phyloP scores from a whole-genome alignment of 2,113 vertebrate species.

The Misgurnus mizolepis region DNA sequence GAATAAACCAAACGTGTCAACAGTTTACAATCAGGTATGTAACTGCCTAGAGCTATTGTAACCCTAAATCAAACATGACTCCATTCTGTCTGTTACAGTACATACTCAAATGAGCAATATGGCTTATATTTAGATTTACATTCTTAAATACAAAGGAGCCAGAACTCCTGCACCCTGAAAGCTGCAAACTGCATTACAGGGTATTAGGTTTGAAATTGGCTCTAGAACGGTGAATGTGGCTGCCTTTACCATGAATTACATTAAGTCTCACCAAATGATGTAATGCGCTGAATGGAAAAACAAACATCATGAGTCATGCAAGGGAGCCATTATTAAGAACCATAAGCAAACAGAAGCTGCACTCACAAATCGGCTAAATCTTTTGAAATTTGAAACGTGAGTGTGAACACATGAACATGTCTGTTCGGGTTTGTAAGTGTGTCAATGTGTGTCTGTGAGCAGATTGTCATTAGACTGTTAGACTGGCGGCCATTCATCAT shows the following conservation, averaged over 20 bases:
- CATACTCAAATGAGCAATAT: neutral
- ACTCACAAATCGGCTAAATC: neutral
- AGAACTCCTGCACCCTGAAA: neutral
- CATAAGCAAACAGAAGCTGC: conserved; percentile 11
- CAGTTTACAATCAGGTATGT: conserved; percentile 54
- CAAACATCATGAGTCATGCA: conserved; percentile 14
- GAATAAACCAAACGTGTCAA: conserved; percentile 67
- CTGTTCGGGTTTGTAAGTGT: neutral
- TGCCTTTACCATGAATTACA: neutral
- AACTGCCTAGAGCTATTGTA: conserved; percentile 49
- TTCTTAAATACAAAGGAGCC: neutral
- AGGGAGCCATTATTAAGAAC: conserved; percentile 13
- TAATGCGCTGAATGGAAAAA: conserved; percentile 12
- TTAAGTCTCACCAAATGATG: conserved; percentile 4
- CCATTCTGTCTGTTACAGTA: neutral
- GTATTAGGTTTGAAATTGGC: neutral
- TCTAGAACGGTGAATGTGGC: neutral
- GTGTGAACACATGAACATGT: neutral
- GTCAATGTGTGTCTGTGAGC: conserved; percentile 6
- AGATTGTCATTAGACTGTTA: conserved; percentile 30
- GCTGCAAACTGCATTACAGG: neutral
- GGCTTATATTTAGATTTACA: neutral
- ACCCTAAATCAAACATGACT: conserved; percentile 33
- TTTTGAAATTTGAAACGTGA: neutral
- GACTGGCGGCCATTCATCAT: conserved; percentile 1